Conservation (phyloP, 2,888 invertebrate genomes). For the Ichneumon xanthorius region DNA sequence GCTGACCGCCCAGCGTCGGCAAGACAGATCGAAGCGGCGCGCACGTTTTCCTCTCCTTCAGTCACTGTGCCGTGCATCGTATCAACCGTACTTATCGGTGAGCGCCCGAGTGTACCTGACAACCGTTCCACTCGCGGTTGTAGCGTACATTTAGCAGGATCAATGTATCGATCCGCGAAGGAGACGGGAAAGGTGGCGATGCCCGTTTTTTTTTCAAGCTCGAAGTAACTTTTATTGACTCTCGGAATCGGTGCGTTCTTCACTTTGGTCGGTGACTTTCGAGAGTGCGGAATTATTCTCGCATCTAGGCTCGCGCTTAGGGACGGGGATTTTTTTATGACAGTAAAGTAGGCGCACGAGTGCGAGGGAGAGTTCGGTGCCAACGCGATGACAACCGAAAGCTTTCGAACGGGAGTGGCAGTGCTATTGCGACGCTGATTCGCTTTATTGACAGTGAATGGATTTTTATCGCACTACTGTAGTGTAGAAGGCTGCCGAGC, state of each 20-base stretch:
- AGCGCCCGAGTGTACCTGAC: slow-evolving; percentile 8
- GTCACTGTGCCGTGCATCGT: not conserved
- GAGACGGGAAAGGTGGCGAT: not conserved
- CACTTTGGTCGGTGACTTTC: not conserved
- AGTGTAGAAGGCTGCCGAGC: not conserved
- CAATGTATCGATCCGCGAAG: slow-evolving; percentile 24
- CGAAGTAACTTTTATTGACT: not conserved
- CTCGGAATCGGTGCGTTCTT: not conserved
- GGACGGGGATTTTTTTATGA: not conserved
- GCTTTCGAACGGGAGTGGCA: slow-evolving; percentile 10
- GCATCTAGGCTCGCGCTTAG: not conserved
- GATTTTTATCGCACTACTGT: not conserved
- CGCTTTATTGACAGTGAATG: slow-evolving; percentile 37
- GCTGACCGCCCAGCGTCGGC: slow-evolving; percentile 13
- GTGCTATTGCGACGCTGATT: slow-evolving; percentile 32
- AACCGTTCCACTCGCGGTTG: not conserved
- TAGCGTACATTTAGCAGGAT: not conserved
- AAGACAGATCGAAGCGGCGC: slow-evolving; percentile 15
- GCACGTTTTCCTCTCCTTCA: slow-evolving; percentile 3
- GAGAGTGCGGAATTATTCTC: not conserved
- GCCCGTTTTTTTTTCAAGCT: not conserved
- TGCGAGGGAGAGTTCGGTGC: not conserved
- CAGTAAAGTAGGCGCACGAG: not conserved
- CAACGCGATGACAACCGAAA: slow-evolving; percentile 11
- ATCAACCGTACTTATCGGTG: slow-evolving; percentile 1